These are phyloP conservation scores for Trachelipus rathkii DNA, from an alignment of 1,140 invertebrate genomes.

Conservation along the genomic window DNA sequence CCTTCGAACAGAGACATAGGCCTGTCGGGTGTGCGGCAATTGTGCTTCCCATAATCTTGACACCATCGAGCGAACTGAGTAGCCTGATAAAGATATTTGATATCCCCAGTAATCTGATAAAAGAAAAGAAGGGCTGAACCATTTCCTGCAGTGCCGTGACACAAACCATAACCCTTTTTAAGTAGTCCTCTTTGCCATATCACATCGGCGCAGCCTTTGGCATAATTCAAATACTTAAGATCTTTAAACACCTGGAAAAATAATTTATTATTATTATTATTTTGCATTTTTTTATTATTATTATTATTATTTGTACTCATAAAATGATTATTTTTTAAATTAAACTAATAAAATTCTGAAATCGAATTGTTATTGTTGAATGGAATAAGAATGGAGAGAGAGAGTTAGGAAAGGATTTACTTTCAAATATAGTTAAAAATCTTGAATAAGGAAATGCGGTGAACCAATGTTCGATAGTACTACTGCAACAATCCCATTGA, in stretches of 20 bases:
- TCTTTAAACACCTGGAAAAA: constrained; percentile 64
- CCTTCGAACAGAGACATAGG: constrained; percentile 86
- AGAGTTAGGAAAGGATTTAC: no score
- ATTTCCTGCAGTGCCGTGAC: constrained; percentile 89
- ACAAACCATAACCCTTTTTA: constrained; percentile 83
- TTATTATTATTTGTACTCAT: no score
- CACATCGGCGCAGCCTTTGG: constrained; percentile 67
- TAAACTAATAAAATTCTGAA: no score
- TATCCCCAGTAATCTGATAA: constrained; percentile 58
- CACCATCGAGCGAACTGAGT: constrained; percentile 81
- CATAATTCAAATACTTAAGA: constrained; percentile 67
- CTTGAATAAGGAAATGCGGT: no score
- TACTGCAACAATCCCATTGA: no score
- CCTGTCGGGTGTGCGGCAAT: constrained; percentile 65
- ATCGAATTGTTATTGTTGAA: no score
- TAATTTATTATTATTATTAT: no score
- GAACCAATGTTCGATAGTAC: no score
- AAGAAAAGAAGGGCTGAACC: constrained; percentile 79
- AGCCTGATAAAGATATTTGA: constrained; percentile 67
- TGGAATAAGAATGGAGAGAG: no score
- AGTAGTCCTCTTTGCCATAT: constrained; percentile 81
- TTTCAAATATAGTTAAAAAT: no score
- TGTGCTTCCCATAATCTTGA: constrained; percentile 64
- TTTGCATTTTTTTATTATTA: no score
- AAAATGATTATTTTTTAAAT: no score